Evolutionary conservation across 2,113 vertebrate species (phyloP).

Genomic region (Xiphophorus couchianus): DNA sequence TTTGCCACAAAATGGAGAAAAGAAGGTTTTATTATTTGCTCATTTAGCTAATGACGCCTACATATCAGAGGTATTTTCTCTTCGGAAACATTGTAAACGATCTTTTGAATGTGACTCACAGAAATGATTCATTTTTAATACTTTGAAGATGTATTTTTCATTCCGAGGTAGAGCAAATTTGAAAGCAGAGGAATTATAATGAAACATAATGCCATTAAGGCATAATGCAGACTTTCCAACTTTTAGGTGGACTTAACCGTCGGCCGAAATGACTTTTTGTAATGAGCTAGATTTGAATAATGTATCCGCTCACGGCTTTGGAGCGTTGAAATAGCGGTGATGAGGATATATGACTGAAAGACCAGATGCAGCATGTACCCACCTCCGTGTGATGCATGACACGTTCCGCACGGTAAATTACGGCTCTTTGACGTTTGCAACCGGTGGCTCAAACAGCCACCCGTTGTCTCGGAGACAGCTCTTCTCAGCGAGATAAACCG

Average conservation of each 20-base stretch:
- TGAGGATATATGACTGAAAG: constrained; percentile 72
- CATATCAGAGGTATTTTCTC: constrained; percentile 6
- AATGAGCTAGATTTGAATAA: constrained; percentile 77
- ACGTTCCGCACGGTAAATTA: constrained; percentile 62
- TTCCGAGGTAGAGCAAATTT: constrained; percentile 46
- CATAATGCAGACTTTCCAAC: constrained; percentile 31
- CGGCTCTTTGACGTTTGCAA: constrained; percentile 51
- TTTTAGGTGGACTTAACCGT: constrained; percentile 71
- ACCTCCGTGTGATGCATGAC: constrained; percentile 66
- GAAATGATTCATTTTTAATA: constrained; percentile 33
- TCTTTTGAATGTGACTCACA: not conserved
- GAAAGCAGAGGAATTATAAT: constrained; percentile 52
- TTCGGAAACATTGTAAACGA: constrained; percentile 14
- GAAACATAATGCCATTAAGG: constrained; percentile 62
- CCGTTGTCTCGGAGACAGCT: constrained; percentile 36
- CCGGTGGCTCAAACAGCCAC: constrained; percentile 44
- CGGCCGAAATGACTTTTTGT: constrained; percentile 65
- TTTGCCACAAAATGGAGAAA: constrained; percentile 19
- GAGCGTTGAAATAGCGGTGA: constrained; percentile 58
- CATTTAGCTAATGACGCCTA: constrained; percentile 39
- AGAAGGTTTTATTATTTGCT: constrained; percentile 19
- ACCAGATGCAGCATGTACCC: constrained; percentile 67
- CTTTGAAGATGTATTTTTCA: constrained; percentile 47
- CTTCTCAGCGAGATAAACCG: constrained; percentile 47
- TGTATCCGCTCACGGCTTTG: constrained; percentile 68